These are phyloP conservation scores for Cynopterus brachyotis DNA, from an alignment of 2,113 vertebrate genomes.

Conservation along the genomic window DNA sequence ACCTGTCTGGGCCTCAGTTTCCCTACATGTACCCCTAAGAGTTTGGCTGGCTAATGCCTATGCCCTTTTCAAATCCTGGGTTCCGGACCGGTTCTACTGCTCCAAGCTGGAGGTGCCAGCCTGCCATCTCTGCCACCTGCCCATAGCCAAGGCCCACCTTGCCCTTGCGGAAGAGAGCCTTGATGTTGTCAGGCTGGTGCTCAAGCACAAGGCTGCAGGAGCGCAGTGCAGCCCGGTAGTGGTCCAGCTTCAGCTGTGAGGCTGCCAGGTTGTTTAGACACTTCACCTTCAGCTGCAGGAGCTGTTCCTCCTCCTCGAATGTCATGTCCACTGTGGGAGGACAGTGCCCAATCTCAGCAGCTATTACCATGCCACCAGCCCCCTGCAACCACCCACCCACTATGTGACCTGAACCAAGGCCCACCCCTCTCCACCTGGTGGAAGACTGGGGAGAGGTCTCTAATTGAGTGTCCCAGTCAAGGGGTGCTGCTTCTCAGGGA, in stretches of 20 bases:
- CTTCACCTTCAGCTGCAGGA: constrained; percentile 94
- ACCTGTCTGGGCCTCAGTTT: neutral
- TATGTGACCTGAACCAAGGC: neutral
- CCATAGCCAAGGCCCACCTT: constrained; percentile 87
- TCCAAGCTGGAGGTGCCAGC: accelerated
- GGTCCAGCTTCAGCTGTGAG: constrained; percentile 95
- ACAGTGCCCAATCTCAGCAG: neutral
- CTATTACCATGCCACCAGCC: accelerated
- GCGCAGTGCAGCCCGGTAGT: constrained; percentile 92
- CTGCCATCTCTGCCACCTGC: neutral
- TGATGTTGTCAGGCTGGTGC: constrained; percentile 94
- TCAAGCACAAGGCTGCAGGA: constrained; percentile 92
- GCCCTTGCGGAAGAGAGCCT: constrained; percentile 97
- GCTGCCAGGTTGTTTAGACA: constrained; percentile 99
- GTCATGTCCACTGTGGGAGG: constrained; percentile 89
- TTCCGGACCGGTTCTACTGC: neutral
- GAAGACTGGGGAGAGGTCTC: neutral
- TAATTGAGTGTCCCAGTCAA: neutral
- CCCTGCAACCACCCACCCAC: neutral
- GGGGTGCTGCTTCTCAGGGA: neutral
- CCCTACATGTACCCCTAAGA: neutral
- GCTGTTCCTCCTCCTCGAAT: constrained; percentile 89
- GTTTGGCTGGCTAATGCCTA: neutral
- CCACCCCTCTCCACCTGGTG: neutral
- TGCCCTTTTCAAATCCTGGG: neutral